Conservation (phyloP, 2,888 invertebrate species). For the Ophion obscuratus region DNA sequence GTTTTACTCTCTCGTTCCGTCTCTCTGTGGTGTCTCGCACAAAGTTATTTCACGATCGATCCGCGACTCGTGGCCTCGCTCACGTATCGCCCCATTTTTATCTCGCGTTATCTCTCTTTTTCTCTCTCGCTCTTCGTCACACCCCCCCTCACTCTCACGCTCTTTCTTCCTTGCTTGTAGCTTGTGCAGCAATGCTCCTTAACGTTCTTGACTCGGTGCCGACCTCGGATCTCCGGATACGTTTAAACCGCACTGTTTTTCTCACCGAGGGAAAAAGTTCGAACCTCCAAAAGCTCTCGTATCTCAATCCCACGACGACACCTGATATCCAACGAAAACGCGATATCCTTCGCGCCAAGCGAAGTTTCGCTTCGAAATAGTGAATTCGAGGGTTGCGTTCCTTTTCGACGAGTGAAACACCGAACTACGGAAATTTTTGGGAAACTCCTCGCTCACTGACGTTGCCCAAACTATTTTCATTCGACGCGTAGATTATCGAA, state of each 20-base stretch:
- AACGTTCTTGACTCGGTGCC: slow-evolving; percentile 9
- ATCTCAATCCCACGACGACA: not conserved
- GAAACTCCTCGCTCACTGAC: slow-evolving; percentile 4
- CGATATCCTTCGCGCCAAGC: not conserved
- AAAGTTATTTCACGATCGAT: slow-evolving; percentile 81
- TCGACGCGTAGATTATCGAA: not conserved
- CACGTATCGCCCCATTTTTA: slow-evolving; percentile 79
- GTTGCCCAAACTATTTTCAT: not conserved
- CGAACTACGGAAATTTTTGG: slow-evolving; percentile 6
- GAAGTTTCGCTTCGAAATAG: not conserved
- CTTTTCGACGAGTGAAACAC: slow-evolving; percentile 1
- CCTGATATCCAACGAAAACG: slow-evolving; percentile 1
- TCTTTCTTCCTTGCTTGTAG: not conserved
- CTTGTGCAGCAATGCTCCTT: slow-evolving; percentile 12
- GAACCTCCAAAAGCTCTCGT: slow-evolving; percentile 3
- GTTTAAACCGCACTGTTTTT: slow-evolving; percentile 19
- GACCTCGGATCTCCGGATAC: slow-evolving; percentile 3
- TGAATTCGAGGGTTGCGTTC: not conserved
- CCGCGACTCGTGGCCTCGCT: slow-evolving; percentile 78
- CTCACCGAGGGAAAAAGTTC: not conserved
- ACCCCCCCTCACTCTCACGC: not conserved
- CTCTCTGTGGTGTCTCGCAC: slow-evolving; percentile 67
- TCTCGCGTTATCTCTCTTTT: slow-evolving; percentile 39
- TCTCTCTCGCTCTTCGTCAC: not conserved
- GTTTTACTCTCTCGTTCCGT: slow-evolving; percentile 38